Evolutionary conservation across 2,113 vertebrate species (phyloP).

Genomic region (Vanacampus margaritifer): DNA sequence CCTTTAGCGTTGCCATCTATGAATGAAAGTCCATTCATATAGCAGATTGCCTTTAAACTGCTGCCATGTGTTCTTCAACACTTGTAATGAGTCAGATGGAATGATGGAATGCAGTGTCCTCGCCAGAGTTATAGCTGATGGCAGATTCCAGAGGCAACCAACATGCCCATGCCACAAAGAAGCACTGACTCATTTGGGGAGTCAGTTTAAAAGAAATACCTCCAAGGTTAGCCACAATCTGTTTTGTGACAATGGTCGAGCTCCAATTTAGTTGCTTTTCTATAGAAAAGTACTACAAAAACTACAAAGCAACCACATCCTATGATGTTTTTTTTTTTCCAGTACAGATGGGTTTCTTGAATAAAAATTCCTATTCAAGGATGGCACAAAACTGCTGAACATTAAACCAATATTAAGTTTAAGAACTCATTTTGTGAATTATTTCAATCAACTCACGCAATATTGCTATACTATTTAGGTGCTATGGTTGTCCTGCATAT

Average conservation of each 20-base stretch:
- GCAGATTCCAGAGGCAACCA: conserved; percentile 29
- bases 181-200: conserved; percentile 5
- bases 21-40: conserved; percentile 30
- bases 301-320: too few species aligned
- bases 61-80: conserved; percentile 39
- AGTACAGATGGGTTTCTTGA: too few species aligned
- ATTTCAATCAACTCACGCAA: background rate
- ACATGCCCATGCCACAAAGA: conserved; percentile 39
- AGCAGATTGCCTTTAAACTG: conserved; percentile 45
- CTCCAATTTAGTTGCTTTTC: background rate
- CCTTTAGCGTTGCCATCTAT: conserved; percentile 36
- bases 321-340: too few species aligned
- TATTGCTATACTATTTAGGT: too few species aligned
- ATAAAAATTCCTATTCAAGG: too few species aligned
- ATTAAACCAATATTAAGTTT: too few species aligned
- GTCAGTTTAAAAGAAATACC: background rate
- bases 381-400: too few species aligned
- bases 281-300: too few species aligned
- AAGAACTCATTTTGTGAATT: too few species aligned
- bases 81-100: conserved; percentile 51
- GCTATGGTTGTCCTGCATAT: too few species aligned
- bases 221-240: background rate
- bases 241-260: background rate
- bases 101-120: conserved; percentile 46
- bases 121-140: conserved; percentile 53